Evolutionary conservation across 2,888 invertebrate genomes (phyloP).

Genomic region (Leucophenga montana): DNA sequence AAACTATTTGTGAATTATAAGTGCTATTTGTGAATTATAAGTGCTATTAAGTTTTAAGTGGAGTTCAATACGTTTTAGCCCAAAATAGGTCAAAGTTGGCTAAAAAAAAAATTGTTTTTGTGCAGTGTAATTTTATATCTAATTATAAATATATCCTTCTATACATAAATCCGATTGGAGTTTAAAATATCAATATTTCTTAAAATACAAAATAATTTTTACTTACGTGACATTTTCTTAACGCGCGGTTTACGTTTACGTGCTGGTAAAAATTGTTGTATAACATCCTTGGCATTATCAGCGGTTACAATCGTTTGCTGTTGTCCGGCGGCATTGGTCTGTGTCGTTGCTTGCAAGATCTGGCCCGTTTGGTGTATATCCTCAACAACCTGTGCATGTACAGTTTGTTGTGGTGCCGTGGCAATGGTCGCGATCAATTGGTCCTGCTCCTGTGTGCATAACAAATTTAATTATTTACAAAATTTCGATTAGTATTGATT

Average conservation of each 20-base stretch:
- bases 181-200: too few relatives aligned
- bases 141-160: too few relatives aligned
- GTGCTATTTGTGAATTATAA: too few relatives aligned
- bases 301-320: conserved; percentile 69
- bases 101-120: too few relatives aligned
- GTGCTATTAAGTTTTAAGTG: too few relatives aligned
- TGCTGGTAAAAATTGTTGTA: conserved; percentile 75
- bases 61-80: too few relatives aligned
- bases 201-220: neutral
- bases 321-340: conserved; percentile 64
- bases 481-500: neutral
- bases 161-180: too few relatives aligned
- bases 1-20: too few relatives aligned
- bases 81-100: too few relatives aligned
- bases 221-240: conserved; percentile 73
- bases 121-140: too few relatives aligned
- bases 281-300: conserved; percentile 71
- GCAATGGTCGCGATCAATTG: conserved; percentile 73
- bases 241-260: conserved; percentile 76
- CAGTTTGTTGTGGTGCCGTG: conserved; percentile 72
- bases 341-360: conserved; percentile 69
- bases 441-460: conserved; percentile 63
- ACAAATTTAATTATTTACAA: neutral
- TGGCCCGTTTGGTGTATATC: conserved; percentile 72
- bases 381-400: conserved; percentile 73